Conservation (phyloP, 2,113 vertebrate genomes). For the Ptyas mucosa region DNA sequence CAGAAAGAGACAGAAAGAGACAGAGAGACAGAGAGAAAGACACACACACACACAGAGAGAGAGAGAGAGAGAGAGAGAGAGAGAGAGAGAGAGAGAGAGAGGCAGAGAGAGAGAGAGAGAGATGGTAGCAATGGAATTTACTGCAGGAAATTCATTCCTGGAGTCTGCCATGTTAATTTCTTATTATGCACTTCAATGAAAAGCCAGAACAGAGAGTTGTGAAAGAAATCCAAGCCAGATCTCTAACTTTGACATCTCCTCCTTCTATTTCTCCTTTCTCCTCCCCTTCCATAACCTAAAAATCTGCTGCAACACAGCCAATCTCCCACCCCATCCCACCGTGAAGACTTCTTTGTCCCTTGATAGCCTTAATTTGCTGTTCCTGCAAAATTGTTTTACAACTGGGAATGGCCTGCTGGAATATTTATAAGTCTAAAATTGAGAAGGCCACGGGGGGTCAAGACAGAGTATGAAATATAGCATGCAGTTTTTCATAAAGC, state of each 20-base stretch:
- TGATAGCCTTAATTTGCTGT: constrained; percentile 43
- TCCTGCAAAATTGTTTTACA: constrained; percentile 31
- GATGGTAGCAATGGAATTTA: background rate
- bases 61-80: no score
- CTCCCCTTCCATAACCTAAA: constrained; percentile 29
- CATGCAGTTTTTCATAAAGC: constrained; percentile 17
- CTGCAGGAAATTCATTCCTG: background rate
- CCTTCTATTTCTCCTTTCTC: constrained; percentile 10
- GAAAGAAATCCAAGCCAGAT: constrained; percentile 12
- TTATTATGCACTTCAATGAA: background rate
- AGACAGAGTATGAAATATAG: constrained; percentile 40
- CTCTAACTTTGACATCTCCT: constrained; percentile 14
- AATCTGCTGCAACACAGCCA: constrained; percentile 47
- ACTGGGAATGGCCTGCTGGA: constrained; percentile 27
- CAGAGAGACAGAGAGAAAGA: no score
- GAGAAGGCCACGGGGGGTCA: constrained; percentile 34
- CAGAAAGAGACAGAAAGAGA: no score
- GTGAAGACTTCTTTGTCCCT: constrained; percentile 12
- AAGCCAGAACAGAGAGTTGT: background rate
- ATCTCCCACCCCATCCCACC: constrained; percentile 32
- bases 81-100: no score
- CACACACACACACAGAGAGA: no score
- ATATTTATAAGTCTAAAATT: constrained; percentile 53
- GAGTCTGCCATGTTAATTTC: background rate
- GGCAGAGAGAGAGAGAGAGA: no score